Base-by-base conservation (phyloP, 2,113 vertebrate genomes). In the Lepisosteus oculatus region DNA sequence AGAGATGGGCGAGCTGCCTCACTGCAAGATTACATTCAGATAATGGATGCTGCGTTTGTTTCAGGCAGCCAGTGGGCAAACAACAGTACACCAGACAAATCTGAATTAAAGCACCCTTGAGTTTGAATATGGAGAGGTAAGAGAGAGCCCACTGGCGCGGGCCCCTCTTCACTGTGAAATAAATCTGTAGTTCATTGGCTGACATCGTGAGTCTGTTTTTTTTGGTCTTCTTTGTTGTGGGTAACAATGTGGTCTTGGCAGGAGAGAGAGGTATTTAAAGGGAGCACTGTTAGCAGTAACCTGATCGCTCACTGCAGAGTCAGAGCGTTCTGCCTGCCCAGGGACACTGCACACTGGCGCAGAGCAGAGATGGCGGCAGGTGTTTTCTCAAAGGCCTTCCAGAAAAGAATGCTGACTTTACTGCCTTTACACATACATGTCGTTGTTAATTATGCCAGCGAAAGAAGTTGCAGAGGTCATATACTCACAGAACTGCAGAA, bases 211-310 rank as follows among this genome's bases (percentile, higher is more conserved):
- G 8, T 42, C 76, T 15, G 75, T 66, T 29, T 29, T 66, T 79
- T 77, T 74, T 75, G 73, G n/a, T 2, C 73, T 56, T 77, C 80
- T 76, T 76, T 74, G 76, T 71, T 79, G 69, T 14, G 70, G 73
- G 78, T 80, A 83, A 91, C 86, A 90, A 86, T 86, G 81, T 86
- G 77, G 77, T 78, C 79, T 83, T 85, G 80, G 85, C 86, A 83
- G 83, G 79, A 76, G 63, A 71, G 81, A 72, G 80, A 86, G 83
- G 79, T 80, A 80, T 84, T 90, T 86, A 86, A 90, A 88, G 87
- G 86, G 81, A 87, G 84, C 88, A 90, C 90, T 93, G 90, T 93
- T 91, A 85, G 75, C 78, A 67, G 91, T 89, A 93, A 92, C 87
- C 73, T 80, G 90, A 92, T 88, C 89, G 84, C 84, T 83, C 85